phyloP scores from a whole-genome alignment of 2,888 invertebrate species.

The Neuroscelio doddi region DNA sequence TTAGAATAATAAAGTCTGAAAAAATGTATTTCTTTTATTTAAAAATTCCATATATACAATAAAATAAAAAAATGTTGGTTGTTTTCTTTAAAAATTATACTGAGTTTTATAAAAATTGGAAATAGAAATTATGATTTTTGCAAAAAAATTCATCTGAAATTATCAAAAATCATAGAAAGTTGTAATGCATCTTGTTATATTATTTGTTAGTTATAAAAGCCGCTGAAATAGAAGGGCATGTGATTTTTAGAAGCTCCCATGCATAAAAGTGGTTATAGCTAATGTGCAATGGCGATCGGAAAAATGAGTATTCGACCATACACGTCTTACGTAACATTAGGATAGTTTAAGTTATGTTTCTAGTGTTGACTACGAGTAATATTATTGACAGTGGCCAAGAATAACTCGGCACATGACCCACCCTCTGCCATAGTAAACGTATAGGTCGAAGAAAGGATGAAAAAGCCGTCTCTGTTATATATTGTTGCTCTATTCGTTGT shows the following conservation, averaged over 20 bases:
- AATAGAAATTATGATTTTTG: too few species aligned
- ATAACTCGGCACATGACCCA: constrained; percentile 62
- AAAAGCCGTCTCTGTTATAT: constrained; percentile 54
- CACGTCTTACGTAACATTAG: constrained; percentile 60
- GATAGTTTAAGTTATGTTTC: constrained; percentile 55
- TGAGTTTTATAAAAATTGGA: too few species aligned
- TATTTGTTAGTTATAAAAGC: too few species aligned
- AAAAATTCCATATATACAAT: too few species aligned
- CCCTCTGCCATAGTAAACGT: constrained; percentile 59
- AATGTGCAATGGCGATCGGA: constrained; percentile 58
- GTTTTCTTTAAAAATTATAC: too few species aligned
- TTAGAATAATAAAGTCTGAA: too few species aligned
- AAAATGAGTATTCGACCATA: constrained; percentile 52
- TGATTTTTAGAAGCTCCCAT: constrained; percentile 62
- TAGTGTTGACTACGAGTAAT: constrained; percentile 59
- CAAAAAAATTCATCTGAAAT: too few species aligned
- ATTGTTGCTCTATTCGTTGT: constrained; percentile 61
- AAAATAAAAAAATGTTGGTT: too few species aligned
- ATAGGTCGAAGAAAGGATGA: constrained; percentile 46
- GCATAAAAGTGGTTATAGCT: constrained; percentile 55
- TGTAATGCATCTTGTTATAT: too few species aligned
- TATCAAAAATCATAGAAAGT: too few species aligned
- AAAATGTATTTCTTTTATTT: too few species aligned
- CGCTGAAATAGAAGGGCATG: constrained; percentile 6
- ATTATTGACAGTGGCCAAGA: constrained; percentile 61